These are phyloP conservation scores for Alexandromys fortis DNA, from an alignment of 2,113 vertebrate genomes.

Conservation along the genomic window DNA sequence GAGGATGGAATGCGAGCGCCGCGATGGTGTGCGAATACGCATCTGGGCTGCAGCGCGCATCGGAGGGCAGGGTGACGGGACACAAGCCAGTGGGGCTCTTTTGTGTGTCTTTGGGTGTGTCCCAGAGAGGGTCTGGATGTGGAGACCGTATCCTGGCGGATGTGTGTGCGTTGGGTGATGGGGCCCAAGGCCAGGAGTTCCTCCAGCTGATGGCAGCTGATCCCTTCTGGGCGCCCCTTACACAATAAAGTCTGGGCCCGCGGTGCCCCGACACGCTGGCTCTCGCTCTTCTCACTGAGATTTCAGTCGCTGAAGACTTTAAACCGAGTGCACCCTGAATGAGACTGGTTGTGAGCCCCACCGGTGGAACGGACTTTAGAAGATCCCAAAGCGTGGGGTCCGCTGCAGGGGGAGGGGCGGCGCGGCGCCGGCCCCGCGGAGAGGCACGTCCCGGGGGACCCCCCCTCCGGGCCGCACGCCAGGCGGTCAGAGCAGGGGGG, in stretches of 20 bases:
- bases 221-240: neutral
- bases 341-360: neutral
- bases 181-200: neutral
- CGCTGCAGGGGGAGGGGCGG: constrained; percentile 33
- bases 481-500: constrained; percentile 65
- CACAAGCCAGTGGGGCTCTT: constrained; percentile 71
- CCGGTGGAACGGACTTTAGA: constrained; percentile 11
- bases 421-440: constrained; percentile 64
- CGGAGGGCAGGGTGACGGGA: constrained; percentile 73
- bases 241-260: constrained; percentile 21
- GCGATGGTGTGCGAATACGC: constrained; percentile 66
- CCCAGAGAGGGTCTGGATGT: constrained; percentile 59
- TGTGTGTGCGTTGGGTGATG: neutral
- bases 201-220: neutral
- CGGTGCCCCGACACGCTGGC: constrained; percentile 34
- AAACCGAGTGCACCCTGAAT: neutral
- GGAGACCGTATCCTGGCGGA: constrained; percentile 28
- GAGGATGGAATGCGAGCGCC: constrained; percentile 64
- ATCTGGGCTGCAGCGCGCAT: constrained; percentile 70
- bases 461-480: constrained; percentile 58
- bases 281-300: constrained; percentile 59
- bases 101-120: constrained; percentile 79
- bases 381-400: constrained; percentile 32
- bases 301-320: constrained; percentile 27
- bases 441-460: constrained; percentile 73